These are phyloP conservation scores for Bursaphelenchus okinawaensis DNA, from an alignment of 2,888 invertebrate species.

Conservation along the genomic window DNA sequence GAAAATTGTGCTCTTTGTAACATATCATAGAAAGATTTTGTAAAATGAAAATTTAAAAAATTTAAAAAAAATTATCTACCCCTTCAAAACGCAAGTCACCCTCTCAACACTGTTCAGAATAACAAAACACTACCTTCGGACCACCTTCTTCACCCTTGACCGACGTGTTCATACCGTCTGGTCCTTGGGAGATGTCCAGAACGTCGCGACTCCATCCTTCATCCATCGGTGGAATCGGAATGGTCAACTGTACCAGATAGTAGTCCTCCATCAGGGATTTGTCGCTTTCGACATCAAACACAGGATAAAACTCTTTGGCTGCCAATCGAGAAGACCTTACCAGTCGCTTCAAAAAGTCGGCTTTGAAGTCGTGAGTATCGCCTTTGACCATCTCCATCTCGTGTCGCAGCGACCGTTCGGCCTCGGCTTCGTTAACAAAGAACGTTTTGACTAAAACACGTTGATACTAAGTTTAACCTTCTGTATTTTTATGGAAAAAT, in stretches of 20 bases:
- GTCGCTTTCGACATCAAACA: constrained; percentile 15
- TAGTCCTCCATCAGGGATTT: constrained; percentile 18
- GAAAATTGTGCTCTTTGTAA: too few relatives aligned
- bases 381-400: constrained; percentile 16
- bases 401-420: constrained; percentile 12
- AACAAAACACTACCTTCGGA: not conserved
- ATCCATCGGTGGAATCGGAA: constrained; percentile 27
- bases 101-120: not conserved
- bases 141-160: too few relatives aligned
- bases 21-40: too few relatives aligned
- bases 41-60: not conserved
- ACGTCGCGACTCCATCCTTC: constrained; percentile 32
- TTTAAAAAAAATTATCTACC: too few relatives aligned
- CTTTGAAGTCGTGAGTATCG: constrained; percentile 11
- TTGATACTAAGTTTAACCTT: too few relatives aligned
- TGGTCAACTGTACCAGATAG: constrained; percentile 27
- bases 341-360: constrained; percentile 14
- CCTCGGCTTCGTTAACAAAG: constrained; percentile 1
- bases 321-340: constrained; percentile 17
- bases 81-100: too few relatives aligned
- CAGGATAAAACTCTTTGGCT: constrained; percentile 11
- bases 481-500: too few relatives aligned
- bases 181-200: constrained; percentile 1
- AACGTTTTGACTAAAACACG: not conserved
- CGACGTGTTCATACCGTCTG: not conserved